Evolutionary conservation across 2,113 vertebrate species (phyloP).

Genomic region (Heterotis niloticus): DNA sequence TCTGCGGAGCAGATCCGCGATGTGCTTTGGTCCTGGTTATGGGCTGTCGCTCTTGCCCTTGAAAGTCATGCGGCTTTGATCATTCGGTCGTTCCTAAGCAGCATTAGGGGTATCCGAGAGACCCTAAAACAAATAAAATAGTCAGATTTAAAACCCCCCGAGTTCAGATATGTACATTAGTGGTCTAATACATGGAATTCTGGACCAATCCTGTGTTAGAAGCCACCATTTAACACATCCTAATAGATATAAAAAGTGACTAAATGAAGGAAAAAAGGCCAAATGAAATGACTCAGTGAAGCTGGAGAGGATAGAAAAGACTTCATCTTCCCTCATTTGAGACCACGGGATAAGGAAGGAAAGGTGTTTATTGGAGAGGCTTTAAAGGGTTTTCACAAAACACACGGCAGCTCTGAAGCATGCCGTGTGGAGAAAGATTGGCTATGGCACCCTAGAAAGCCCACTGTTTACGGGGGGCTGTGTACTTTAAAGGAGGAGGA

Average conservation of each 20-base stretch:
- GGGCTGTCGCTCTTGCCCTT: not conserved
- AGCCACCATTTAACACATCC: not conserved
- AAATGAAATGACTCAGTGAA: not conserved
- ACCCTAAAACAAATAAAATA: conserved; percentile 12
- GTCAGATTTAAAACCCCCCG: not conserved
- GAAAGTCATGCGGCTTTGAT: conserved; percentile 14
- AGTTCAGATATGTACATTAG: not conserved
- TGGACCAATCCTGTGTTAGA: not conserved
- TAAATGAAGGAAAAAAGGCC: not conserved
- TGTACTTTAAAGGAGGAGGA: not conserved
- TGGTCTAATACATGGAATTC: not conserved
- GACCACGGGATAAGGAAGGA: not conserved
- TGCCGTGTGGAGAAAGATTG: not conserved
- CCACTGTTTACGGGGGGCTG: not conserved
- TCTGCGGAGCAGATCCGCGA: not conserved
- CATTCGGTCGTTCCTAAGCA: conserved; percentile 8
- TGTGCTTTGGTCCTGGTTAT: conserved; percentile 4
- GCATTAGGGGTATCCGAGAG: not conserved
- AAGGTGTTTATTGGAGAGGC: not conserved
- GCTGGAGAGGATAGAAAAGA: not conserved
- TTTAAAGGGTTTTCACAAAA: not conserved
- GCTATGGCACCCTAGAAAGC: not conserved
- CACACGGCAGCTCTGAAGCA: not conserved
- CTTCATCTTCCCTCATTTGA: not conserved
- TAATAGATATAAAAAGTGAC: not conserved